Evolutionary conservation across 1,140 invertebrate species (phyloP), one percentile per base, ranked within the genome.

Genomic region (Brachionus asplanchnoidis): DNA sequence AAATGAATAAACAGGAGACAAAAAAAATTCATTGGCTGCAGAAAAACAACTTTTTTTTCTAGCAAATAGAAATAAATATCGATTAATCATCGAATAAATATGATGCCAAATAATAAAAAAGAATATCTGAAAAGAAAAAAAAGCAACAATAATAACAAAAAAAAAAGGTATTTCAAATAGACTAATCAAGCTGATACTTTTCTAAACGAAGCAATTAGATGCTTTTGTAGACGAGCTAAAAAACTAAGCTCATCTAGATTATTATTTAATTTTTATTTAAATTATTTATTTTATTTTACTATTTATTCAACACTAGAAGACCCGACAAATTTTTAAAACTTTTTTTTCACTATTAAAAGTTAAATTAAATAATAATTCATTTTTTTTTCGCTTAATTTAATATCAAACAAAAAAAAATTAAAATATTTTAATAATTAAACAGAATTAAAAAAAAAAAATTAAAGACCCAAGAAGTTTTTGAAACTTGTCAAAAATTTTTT

Each of bases 21-120:
- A 40, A 28, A 36, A 32, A 28, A 32, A 14, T 68, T 17, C 32
- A 68, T 68, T 68, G 66, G 66, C 14, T 68, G n/a, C 11, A 40
- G 32, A 68, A n/a, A n/a, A 11, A 68, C 8, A 26, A 28, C 1
- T 9, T 68, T 40, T 32, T 4, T n/a, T 12, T 32, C 6, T 11
- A 68, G 23, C 26, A 68, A 32, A 68, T 40, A n/a, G 32, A 32
- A 68, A 68, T 23, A 68, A 68, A 32, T 32, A 68, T 68, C 28
- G 36, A 73, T 40, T 46, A 73, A 73, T 42, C 68, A 73, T 40
- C 42, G 17, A 17, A 73, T 42, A 68, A 68, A 68, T 68, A 68
- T 32, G 32, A 68, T 68, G 66, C 26, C 26, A 32, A 32, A 14
- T 68, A 36, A 36, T 12, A 32, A 40, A 68, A 32, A 4, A 9